phyloP scores from a whole-genome alignment of 1,140 invertebrate genomes.

The Formica selysi region DNA sequence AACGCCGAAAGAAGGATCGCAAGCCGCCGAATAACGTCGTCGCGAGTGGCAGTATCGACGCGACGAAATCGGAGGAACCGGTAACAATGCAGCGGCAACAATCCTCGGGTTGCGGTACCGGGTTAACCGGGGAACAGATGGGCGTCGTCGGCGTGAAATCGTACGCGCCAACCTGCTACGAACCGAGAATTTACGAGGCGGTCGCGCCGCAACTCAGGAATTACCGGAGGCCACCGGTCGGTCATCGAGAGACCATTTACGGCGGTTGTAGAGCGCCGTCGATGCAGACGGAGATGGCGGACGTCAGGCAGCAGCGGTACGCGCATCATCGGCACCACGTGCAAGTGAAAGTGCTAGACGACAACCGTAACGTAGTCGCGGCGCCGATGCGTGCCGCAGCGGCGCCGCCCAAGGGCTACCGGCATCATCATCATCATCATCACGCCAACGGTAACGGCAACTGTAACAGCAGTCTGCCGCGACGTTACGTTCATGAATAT shows the following conservation, averaged over 20 bases:
- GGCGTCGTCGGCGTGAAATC: slow-evolving; percentile 81
- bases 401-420: slow-evolving; percentile 75
- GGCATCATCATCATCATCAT: slow-evolving; percentile 58
- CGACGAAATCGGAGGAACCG: slow-evolving; percentile 84
- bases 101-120: slow-evolving; percentile 68
- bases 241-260: slow-evolving; percentile 76
- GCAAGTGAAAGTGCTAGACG: slow-evolving; percentile 85
- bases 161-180: slow-evolving; percentile 80
- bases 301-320: slow-evolving; percentile 81
- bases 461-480: slow-evolving; percentile 58
- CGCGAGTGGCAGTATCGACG: slow-evolving; percentile 75
- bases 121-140: slow-evolving; percentile 66
- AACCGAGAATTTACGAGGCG: slow-evolving; percentile 76
- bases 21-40: slow-evolving; percentile 88
- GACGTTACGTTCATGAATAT: slow-evolving; percentile 82
- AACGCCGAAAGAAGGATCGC: slow-evolving; percentile 95
- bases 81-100: slow-evolving; percentile 76
- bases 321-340: slow-evolving; percentile 78
- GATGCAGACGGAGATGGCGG: slow-evolving; percentile 79
- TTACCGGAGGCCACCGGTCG: slow-evolving; percentile 74
- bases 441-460: slow-evolving; percentile 40
- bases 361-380: slow-evolving; percentile 84
- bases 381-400: slow-evolving; percentile 75
- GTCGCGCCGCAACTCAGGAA: slow-evolving; percentile 62
- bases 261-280: slow-evolving; percentile 72